phyloP scores from a whole-genome alignment of 1,140 invertebrate species.

The Trichoplusia ni region DNA sequence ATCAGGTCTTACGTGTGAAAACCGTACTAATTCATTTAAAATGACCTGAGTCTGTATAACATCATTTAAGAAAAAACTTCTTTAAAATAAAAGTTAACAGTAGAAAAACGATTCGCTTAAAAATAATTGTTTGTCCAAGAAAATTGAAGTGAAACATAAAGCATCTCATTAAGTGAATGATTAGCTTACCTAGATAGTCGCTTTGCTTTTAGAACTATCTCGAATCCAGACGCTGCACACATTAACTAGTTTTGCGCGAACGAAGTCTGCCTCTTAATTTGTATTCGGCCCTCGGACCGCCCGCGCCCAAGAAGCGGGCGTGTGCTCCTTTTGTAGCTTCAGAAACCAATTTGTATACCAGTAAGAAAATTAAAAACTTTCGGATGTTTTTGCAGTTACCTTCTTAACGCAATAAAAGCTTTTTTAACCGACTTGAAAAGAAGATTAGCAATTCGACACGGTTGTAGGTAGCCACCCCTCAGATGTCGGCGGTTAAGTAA shows the following conservation, averaged over 20 bases:
- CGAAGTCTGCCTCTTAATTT: slow-evolving; percentile 65
- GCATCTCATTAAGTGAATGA: slow-evolving; percentile 22
- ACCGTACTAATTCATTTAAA: no score
- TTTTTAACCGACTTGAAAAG: slow-evolving; percentile 24
- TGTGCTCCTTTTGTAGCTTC: slow-evolving; percentile 63
- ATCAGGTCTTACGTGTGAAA: no score
- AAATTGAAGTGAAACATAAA: slow-evolving; percentile 2
- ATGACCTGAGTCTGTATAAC: no score
- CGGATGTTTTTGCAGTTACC: slow-evolving; percentile 47
- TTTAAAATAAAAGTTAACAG: no score
- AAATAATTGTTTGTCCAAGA: background rate
- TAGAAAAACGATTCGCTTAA: no score
- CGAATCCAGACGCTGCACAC: slow-evolving; percentile 57
- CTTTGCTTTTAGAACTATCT: slow-evolving; percentile 40
- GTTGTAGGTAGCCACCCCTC: background rate
- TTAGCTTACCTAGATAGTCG: slow-evolving; percentile 29
- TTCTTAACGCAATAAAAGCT: slow-evolving; percentile 40
- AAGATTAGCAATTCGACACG: slow-evolving; percentile 5
- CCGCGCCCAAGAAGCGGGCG: slow-evolving; percentile 51
- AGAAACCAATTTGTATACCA: slow-evolving; percentile 72
- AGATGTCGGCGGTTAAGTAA: background rate
- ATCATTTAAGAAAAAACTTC: no score
- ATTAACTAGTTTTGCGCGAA: slow-evolving; percentile 58
- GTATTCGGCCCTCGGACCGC: slow-evolving; percentile 61
- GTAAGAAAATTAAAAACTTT: slow-evolving; percentile 71